Evolutionary conservation across 2,797 vertebrate genomes (phyloP), one percentile per base, ranked within the genome.

Genomic region (Galago senegalensis): DNA sequence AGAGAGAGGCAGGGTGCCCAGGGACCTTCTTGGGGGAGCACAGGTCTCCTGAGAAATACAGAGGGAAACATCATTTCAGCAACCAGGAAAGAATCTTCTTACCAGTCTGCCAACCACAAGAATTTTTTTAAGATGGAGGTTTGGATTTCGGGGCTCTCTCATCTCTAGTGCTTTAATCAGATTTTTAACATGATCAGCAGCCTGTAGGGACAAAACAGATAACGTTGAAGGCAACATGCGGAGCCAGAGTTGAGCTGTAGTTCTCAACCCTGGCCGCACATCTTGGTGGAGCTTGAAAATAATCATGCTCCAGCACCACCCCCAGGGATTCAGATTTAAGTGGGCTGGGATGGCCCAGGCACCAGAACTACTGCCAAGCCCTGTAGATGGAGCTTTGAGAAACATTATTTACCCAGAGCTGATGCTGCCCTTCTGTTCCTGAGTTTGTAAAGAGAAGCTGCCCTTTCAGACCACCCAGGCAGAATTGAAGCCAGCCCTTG

Each of bases 71-170:
- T 6, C 5, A 21, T 21, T 29, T 40, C 53, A 65, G 73, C 89
- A 58, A 29, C 8, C 2, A n/a, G 23, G 53, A 20, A 56, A 53
- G 3, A 43, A 21, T 58, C 69, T 58, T 87, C 98, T 98, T 98
- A 99, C 98, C 98, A 99, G 92, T 94, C 98, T 98, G 97, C 97
- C 98, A 67, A 99, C 79, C 29, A 98, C 98, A 46, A 98, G 87
- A 34, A 98, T 97, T 86, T 98, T 98, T 93, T 98, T 97, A 79
- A 98, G 96, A 65, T 99, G 98, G 83, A 99, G 97, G 84, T 91
- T 97, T 91, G 98, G 95, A 91, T 98, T 98, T 73, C 97, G 97
- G 80, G 99, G 99, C 65, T 99, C 99, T 18, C 93, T 96, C 1
- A 83, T 97, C 88, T 99, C 98, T 65, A 98, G 92, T 0, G 98